Evolutionary conservation across 1,140 invertebrate genomes (phyloP).

Genomic region (Sarcophaga peregrina): DNA sequence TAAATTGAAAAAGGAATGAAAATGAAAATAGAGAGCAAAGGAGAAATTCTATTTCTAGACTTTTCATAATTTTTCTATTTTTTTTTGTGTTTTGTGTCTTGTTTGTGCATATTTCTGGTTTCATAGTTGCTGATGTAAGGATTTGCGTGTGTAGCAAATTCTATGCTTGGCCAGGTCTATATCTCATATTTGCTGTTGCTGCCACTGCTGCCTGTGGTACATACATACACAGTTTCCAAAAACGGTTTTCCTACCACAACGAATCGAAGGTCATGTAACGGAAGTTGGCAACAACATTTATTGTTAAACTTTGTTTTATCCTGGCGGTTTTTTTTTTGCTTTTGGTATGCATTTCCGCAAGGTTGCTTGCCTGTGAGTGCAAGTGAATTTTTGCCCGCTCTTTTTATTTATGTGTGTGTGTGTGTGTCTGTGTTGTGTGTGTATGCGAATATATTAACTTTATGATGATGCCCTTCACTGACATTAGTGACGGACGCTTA

Average conservation of each 20-base stretch:
- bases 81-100: too few relatives aligned
- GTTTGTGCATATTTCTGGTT: neutral
- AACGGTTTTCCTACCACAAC: neutral
- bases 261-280: conserved; percentile 16
- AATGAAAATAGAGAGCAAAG: too few relatives aligned
- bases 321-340: neutral
- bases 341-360: neutral
- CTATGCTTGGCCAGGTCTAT: neutral
- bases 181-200: conserved; percentile 3
- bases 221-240: neutral
- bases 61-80: neutral
- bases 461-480: conserved; percentile 5
- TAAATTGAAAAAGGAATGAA: too few relatives aligned
- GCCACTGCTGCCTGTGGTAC: neutral
- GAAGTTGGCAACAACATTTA: conserved; percentile 25
- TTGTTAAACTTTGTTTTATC: conserved; percentile 3
- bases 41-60: too few relatives aligned
- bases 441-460: neutral
- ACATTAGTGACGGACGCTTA: neutral
- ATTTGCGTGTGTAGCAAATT: conserved; percentile 3
- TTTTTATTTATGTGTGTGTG: neutral
- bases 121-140: neutral
- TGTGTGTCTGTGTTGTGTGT: neutral
- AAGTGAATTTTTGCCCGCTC: neutral
- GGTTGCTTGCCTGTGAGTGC: neutral